Conservation (phyloP, 2,113 vertebrate species). For the Microcebus jonahi region DNA sequence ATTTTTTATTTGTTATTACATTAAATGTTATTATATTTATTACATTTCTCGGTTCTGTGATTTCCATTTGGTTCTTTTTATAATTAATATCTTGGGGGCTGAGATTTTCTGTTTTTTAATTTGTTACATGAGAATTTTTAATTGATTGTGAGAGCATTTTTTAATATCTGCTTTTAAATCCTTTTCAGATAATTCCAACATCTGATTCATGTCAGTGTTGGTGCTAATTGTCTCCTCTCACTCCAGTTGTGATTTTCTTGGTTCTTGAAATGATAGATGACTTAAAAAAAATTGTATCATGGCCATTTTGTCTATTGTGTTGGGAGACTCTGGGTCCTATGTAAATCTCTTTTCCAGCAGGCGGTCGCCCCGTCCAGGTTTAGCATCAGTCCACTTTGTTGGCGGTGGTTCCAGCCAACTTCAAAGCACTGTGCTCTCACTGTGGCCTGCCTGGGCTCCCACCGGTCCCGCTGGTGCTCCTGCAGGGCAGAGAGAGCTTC, state of each 20-base stretch:
- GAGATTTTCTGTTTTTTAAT: neutral
- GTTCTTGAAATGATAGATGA: neutral
- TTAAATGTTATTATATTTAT: neutral
- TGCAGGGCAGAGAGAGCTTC: neutral
- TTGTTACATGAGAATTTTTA: neutral
- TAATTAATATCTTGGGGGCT: neutral
- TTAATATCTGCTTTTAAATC: neutral
- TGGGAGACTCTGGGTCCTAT: neutral
- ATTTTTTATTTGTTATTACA: neutral
- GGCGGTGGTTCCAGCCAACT: neutral
- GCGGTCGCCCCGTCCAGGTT: neutral
- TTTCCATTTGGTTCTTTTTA: neutral
- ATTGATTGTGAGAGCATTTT: neutral
- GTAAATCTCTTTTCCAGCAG: neutral
- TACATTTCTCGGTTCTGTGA: neutral
- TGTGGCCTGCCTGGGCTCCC: neutral
- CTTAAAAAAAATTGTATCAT: neutral
- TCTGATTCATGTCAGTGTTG: neutral
- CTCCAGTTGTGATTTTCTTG: neutral
- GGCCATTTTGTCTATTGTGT: neutral
- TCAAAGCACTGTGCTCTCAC: neutral
- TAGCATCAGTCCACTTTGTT: neutral
- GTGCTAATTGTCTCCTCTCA: neutral
- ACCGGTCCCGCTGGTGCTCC: neutral
- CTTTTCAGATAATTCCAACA: neutral